phyloP scores from a whole-genome alignment of 2,113 vertebrate genomes.

The Ancistrus triradiatus region DNA sequence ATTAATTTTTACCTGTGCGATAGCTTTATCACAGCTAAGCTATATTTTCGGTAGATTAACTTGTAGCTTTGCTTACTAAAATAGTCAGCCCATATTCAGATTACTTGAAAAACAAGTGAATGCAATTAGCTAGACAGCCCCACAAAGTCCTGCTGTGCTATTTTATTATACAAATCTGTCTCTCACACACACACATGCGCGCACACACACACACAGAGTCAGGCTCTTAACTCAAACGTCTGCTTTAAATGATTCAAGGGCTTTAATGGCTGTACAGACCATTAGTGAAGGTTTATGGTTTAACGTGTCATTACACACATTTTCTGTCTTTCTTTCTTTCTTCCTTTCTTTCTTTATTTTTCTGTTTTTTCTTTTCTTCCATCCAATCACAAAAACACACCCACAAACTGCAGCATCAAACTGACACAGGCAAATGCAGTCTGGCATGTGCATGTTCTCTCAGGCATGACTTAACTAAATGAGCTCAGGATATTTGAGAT shows the following conservation, averaged over 20 bases:
- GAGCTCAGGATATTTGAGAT: slow-evolving; percentile 27
- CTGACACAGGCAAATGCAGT: neutral
- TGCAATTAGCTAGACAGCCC: no score
- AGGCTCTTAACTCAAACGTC: slow-evolving; percentile 3
- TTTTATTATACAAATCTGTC: no score
- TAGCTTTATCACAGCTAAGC: no score
- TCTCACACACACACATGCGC: no score
- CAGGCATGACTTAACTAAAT: slow-evolving; percentile 22
- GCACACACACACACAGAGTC: slow-evolving; percentile 9
- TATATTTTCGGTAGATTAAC: no score
- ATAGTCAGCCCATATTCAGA: no score
- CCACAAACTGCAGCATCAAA: neutral
- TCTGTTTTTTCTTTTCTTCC: neutral
- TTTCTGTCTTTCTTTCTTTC: no score
- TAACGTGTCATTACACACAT: neutral
- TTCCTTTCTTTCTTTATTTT: no score
- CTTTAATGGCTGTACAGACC: slow-evolving; percentile 3
- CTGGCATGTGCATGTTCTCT: neutral
- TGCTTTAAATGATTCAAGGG: slow-evolving; percentile 13
- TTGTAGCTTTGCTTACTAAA: no score
- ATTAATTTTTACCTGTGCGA: no score
- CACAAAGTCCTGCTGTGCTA: no score
- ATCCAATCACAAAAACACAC: neutral
- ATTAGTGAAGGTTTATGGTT: slow-evolving; percentile 13
- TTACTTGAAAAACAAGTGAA: no score